Evolutionary conservation across 1,140 invertebrate genomes (phyloP).

Genomic region (Euura lappo): DNA sequence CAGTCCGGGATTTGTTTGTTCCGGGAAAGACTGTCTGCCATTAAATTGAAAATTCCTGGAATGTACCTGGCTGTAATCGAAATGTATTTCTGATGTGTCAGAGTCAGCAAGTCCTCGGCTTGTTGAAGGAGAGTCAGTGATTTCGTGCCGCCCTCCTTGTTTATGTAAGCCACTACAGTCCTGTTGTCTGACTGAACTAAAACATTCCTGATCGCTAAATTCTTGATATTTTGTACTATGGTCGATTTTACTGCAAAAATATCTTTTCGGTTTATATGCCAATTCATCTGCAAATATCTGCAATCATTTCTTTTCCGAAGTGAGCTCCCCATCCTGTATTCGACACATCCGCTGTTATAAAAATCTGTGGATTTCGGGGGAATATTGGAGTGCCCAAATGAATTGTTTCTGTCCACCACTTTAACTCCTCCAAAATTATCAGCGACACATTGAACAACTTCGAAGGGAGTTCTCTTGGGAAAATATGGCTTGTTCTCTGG

Average conservation of each 20-base stretch:
- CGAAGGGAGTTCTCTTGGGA: slow-evolving; percentile 25
- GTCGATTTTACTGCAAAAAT: slow-evolving; percentile 36
- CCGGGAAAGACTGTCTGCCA: slow-evolving; percentile 33
- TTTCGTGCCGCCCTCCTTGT: slow-evolving; percentile 33
- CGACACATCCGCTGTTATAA: slow-evolving; percentile 42
- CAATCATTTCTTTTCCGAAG: slow-evolving; percentile 27
- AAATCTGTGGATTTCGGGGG: slow-evolving; percentile 25
- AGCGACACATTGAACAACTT: slow-evolving; percentile 13
- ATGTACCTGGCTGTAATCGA: slow-evolving; percentile 23
- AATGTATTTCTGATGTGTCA: slow-evolving; percentile 20
- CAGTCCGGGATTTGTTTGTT: slow-evolving; percentile 24
- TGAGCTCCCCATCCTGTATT: slow-evolving; percentile 39
- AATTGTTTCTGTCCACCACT: slow-evolving; percentile 30
- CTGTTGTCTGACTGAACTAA: slow-evolving; percentile 47
- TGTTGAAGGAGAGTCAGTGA: slow-evolving; percentile 19
- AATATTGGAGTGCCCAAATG: slow-evolving; percentile 27
- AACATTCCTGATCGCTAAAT: slow-evolving; percentile 22
- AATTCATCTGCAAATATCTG: slow-evolving; percentile 32
- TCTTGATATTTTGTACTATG: slow-evolving; percentile 23
- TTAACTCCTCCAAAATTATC: slow-evolving; percentile 21
- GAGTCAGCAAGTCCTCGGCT: slow-evolving; percentile 19
- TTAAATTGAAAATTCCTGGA: slow-evolving; percentile 29
- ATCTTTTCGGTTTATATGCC: slow-evolving; percentile 44
- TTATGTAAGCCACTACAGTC: slow-evolving; percentile 36
- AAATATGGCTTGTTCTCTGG: slow-evolving; percentile 9